These are phyloP conservation scores for Megalopta genalis DNA, from an alignment of 1,140 invertebrate species.

Conservation along the genomic window DNA sequence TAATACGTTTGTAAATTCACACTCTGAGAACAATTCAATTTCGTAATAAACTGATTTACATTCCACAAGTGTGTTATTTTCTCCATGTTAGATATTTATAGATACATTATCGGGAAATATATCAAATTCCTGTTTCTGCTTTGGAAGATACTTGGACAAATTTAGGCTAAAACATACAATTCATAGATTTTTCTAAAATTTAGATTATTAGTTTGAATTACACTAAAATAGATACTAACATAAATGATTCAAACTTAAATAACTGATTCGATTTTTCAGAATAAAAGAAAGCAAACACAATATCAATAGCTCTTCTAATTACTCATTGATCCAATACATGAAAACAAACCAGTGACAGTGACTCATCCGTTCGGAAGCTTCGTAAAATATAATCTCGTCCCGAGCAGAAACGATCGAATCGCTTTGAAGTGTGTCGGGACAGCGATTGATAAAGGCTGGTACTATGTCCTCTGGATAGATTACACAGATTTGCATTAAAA, in stretches of 20 bases:
- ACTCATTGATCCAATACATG: not conserved
- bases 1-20: slow-evolving; percentile 61
- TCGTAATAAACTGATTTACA: slow-evolving; percentile 63
- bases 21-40: slow-evolving; percentile 38
- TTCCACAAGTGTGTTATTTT: slow-evolving; percentile 68
- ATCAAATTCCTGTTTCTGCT: not conserved
- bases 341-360: not conserved
- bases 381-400: not conserved
- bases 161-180: not conserved
- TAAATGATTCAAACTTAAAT: not conserved
- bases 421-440: not conserved
- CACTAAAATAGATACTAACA: not conserved
- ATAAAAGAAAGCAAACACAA: not conserved
- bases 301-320: not conserved
- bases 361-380: not conserved
- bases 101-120: not conserved
- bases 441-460: not conserved
- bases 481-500: not conserved
- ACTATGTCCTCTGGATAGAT: not conserved
- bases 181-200: too few species aligned
- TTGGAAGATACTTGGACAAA: not conserved
- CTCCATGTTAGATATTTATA: slow-evolving; percentile 55
- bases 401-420: not conserved
- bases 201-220: too few species aligned
- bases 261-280: not conserved